A percentile compares a stretch with the other conserved stretches of the same genome.
Conservation (phyloP, 2,888 invertebrate genomes). For the Myopa testacea region DNA sequence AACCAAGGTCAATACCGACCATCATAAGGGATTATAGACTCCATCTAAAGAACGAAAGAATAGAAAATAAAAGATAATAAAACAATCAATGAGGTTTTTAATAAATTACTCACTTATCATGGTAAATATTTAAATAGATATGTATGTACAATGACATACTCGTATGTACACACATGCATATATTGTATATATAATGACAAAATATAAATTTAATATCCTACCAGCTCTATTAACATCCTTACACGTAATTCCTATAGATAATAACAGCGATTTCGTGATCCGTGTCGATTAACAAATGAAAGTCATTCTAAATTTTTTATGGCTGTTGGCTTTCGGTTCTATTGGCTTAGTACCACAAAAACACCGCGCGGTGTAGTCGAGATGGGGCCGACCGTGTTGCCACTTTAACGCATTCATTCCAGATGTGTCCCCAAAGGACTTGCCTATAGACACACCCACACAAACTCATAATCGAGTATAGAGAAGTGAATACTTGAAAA, state of each 20-base stretch:
- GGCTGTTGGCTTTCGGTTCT: neutral
- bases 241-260: constrained; percentile 4
- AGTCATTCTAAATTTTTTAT: constrained; percentile 2
- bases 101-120: too few relatives aligned
- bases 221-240: neutral
- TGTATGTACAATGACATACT: too few relatives aligned
- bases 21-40: too few relatives aligned
- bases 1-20: too few relatives aligned
- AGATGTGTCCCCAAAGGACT: too few relatives aligned
- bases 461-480: neutral
- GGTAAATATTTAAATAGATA: too few relatives aligned
- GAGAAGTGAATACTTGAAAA: neutral
- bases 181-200: too few relatives aligned
- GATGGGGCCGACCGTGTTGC: neutral
- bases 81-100: too few relatives aligned
- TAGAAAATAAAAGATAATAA: too few relatives aligned
- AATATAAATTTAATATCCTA: neutral
- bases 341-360: neutral
- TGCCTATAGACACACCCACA: neutral
- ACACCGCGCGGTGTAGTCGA: neutral
- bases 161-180: too few relatives aligned
- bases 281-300: constrained; percentile 5
- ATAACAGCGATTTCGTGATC: neutral
- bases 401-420: neutral
- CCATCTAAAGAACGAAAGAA: too few relatives aligned